Percentiles rank a stretch among this genome's conserved stretches.
Conservation (phyloP, 53 echinoderm and acorn worm species). For the Temnopleurus reevesii region DNA sequence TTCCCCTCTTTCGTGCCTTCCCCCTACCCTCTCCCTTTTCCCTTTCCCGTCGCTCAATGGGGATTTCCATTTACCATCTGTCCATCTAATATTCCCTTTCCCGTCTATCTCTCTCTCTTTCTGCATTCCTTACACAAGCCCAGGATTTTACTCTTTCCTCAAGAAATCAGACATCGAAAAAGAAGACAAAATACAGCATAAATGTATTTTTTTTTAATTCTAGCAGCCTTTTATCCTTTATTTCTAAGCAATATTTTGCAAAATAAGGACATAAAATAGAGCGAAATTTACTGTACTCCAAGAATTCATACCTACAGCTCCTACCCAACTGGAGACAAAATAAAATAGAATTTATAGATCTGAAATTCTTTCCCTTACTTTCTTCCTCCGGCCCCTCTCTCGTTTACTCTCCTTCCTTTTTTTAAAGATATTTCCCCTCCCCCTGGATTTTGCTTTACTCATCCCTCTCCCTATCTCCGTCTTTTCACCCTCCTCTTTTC, state of each 20-base stretch:
- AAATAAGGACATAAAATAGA: slow-evolving; percentile 1
- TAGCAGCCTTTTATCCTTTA: slow-evolving; percentile 48
- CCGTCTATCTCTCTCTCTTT: not conserved
- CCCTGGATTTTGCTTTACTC: too few relatives aligned
- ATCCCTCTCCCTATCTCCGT: too few relatives aligned
- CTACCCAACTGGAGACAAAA: slow-evolving; percentile 5
- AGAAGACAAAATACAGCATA: not conserved
- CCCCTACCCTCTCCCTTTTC: too few relatives aligned
- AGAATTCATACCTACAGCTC: not conserved
- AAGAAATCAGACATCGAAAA: too few relatives aligned
- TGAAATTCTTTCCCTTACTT: slow-evolving; percentile 20
- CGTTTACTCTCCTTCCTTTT: too few relatives aligned
- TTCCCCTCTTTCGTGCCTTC: not conserved
- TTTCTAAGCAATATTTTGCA: slow-evolving; percentile 51
- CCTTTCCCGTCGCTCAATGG: too few relatives aligned
- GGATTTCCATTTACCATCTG: too few relatives aligned
- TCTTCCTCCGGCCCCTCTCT: too few relatives aligned
- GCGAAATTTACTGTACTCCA: slow-evolving; percentile 14
- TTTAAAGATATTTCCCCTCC: too few relatives aligned
- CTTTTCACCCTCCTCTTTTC: too few relatives aligned
- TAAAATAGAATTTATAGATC: not conserved
- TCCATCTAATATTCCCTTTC: not conserved
- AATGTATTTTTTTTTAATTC: slow-evolving; percentile 18
- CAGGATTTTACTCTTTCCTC: too few relatives aligned
- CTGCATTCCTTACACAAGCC: not conserved